A percentile compares a stretch with the other conserved stretches of the same genome.
These are phyloP conservation scores for Ursus arctos DNA, from an alignment of 2,113 vertebrate species.

Conservation along the genomic window DNA sequence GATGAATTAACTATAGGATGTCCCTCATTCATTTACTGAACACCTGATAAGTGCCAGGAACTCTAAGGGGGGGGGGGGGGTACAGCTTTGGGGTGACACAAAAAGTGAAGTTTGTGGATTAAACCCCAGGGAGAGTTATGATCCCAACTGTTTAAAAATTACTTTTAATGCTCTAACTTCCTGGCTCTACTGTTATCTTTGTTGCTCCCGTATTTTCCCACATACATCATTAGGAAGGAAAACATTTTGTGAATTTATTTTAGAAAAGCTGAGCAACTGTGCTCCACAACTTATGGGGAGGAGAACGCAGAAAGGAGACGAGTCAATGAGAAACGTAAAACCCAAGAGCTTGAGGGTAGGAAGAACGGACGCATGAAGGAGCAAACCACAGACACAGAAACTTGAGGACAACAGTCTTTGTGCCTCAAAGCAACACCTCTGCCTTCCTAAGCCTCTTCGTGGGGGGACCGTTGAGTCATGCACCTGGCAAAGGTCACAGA, in stretches of 20 bases:
- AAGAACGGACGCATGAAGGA: neutral
- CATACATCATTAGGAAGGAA: neutral
- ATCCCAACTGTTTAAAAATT: neutral
- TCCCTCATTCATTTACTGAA: neutral
- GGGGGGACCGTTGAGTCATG: neutral
- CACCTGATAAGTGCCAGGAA: neutral
- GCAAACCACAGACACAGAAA: neutral
- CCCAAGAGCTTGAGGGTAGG: neutral
- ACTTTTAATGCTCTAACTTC: neutral
- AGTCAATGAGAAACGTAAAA: neutral
- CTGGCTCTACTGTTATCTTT: neutral
- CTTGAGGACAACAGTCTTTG: neutral
- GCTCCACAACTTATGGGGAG: neutral
- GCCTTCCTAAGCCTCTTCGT: neutral
- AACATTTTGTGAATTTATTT: neutral
- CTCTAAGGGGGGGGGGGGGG: neutral
- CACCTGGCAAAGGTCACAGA: neutral
- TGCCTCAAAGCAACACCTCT: neutral
- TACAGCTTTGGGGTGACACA: neutral
- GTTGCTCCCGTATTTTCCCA: neutral
- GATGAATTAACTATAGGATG: neutral
- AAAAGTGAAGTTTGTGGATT: neutral
- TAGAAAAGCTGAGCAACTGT: neutral
- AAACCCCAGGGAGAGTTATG: neutral
- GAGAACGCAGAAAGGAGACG: neutral